phyloP scores from a whole-genome alignment of 1,140 invertebrate genomes.

The Rhyzopertha dominica region DNA sequence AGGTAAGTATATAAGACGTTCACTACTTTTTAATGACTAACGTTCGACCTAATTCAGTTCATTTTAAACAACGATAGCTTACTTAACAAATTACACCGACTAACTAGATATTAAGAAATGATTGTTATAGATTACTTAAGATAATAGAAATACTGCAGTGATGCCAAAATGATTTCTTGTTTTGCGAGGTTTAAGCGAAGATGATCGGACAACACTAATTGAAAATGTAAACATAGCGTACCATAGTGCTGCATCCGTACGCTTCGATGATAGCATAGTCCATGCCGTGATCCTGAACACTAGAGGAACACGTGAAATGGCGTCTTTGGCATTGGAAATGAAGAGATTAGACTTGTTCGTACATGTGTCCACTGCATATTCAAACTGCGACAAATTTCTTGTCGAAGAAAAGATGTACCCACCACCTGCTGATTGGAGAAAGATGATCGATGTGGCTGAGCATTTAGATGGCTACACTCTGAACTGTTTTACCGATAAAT shows the following conservation, averaged over 20 bases:
- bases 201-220: conserved; percentile 42
- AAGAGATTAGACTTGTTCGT: conserved; percentile 50
- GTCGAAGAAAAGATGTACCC: conserved; percentile 62
- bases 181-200: no score
- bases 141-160: no score
- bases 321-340: conserved; percentile 53
- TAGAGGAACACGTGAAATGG: conserved; percentile 55
- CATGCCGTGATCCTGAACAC: conserved; percentile 52
- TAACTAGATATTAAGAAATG: no score
- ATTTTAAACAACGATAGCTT: no score
- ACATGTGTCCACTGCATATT: conserved; percentile 57
- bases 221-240: conserved; percentile 57
- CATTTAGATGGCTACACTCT: conserved; percentile 68
- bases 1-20: no score
- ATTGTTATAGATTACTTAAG: no score
- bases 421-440: conserved; percentile 60
- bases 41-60: no score
- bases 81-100: no score
- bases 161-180: no score
- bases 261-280: conserved; percentile 59
- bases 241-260: conserved; percentile 60
- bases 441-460: conserved; percentile 63
- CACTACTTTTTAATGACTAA: no score
- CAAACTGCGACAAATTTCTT: conserved; percentile 57
- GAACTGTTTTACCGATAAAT: conserved; percentile 65